phyloP scores from a whole-genome alignment of 2,888 invertebrate genomes.

The Heliconius aoede region DNA sequence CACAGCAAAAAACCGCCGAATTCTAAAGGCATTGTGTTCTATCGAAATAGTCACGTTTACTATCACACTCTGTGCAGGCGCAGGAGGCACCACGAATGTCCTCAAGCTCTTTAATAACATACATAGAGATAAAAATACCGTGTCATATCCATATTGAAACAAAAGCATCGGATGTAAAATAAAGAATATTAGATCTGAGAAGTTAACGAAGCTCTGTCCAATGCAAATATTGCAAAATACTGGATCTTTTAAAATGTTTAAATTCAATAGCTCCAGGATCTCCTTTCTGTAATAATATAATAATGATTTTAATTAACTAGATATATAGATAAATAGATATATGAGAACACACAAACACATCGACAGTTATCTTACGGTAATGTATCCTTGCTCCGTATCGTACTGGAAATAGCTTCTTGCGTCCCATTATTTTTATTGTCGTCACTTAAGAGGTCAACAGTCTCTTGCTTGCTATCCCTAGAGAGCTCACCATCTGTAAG shows the following conservation, averaged over 20 bases:
- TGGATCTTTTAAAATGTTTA: constrained; percentile 78
- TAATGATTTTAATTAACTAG: background rate
- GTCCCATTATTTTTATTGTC: constrained; percentile 37
- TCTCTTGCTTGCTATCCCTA: constrained; percentile 54
- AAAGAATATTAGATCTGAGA: constrained; percentile 85
- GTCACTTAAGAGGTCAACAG: constrained; percentile 57
- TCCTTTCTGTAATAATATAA: constrained; percentile 52
- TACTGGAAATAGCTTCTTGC: constrained; percentile 29
- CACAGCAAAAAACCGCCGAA: no score
- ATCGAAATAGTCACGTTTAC: no score
- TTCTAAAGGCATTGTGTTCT: no score
- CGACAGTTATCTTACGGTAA: constrained; percentile 31
- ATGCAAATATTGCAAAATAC: constrained; percentile 83
- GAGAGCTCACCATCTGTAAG: constrained; percentile 57
- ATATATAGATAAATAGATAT: background rate
- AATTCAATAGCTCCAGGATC: constrained; percentile 70
- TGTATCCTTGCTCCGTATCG: constrained; percentile 28
- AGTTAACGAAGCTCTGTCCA: constrained; percentile 85
- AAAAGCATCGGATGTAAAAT: constrained; percentile 86
- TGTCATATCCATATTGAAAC: constrained; percentile 76
- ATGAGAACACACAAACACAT: background rate
- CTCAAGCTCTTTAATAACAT: no score
- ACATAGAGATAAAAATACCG: constrained; percentile 33
- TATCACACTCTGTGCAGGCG: no score
- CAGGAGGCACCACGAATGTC: no score